Conservation (phyloP, 1,140 invertebrate species). For the Cherax destructor region DNA sequence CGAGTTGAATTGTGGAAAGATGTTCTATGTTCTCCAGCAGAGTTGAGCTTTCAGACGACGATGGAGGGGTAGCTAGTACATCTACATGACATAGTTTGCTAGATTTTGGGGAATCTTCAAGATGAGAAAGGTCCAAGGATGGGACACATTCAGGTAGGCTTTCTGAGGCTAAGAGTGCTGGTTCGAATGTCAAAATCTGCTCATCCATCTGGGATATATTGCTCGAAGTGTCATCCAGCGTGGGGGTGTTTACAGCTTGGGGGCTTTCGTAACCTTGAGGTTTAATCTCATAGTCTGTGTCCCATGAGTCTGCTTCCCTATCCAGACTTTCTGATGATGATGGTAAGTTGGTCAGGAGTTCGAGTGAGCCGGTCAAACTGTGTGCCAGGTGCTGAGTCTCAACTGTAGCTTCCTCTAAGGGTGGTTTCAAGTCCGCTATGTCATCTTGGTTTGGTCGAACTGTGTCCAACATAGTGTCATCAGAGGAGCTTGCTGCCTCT, state of each 20-base stretch:
- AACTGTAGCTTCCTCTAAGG: not conserved
- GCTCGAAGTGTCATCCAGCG: not conserved
- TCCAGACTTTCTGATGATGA: slow-evolving; percentile 25
- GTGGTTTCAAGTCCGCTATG: slow-evolving; percentile 14
- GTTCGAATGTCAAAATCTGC: not conserved
- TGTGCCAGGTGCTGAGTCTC: not conserved
- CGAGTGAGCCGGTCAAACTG: slow-evolving; percentile 48
- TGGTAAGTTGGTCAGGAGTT: slow-evolving; percentile 32
- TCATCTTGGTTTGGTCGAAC: slow-evolving; percentile 45
- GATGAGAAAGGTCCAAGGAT: not conserved
- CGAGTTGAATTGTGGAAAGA: not conserved
- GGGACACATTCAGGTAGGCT: slow-evolving; percentile 22
- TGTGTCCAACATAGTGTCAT: slow-evolving; percentile 53
- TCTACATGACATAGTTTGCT: not conserved
- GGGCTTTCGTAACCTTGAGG: slow-evolving; percentile 8
- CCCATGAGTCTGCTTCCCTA: not conserved
- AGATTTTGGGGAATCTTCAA: not conserved
- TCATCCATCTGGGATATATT: not conserved
- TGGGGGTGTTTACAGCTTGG: not conserved
- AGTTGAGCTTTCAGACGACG: not conserved
- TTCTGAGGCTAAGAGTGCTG: not conserved
- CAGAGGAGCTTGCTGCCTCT: slow-evolving; percentile 44
- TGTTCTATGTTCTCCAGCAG: not conserved
- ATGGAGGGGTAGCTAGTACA: not conserved
- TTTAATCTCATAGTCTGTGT: slow-evolving; percentile 3